Conservation (phyloP, 2,797 vertebrate genomes). For the Tokudaia muenninki region DNA sequence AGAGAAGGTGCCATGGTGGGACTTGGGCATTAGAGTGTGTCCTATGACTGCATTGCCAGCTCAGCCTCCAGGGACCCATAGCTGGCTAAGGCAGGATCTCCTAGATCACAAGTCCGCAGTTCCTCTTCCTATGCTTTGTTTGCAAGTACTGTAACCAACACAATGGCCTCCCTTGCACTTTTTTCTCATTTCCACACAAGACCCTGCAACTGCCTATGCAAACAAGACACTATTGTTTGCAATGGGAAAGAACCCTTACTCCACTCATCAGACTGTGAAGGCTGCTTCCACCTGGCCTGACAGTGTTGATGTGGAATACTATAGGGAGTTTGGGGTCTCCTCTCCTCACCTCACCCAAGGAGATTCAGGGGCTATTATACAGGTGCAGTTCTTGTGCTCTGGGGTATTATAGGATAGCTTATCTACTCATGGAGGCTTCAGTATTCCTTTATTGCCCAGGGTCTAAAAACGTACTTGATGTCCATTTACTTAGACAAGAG, state of each 20-base stretch:
- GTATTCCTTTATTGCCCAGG: too few species aligned
- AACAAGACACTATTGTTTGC: too few species aligned
- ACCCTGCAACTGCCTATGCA: neutral
- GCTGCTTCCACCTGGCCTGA: neutral
- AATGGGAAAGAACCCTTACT: too few species aligned
- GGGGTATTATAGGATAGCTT: neutral
- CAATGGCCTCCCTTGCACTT: neutral
- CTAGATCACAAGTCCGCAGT: fast-evolving
- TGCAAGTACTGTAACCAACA: too few species aligned
- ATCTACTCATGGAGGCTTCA: too few species aligned
- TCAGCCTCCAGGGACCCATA: fast-evolving
- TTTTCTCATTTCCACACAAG: fast-evolving
- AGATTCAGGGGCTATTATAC: too few species aligned
- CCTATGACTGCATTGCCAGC: fast-evolving
- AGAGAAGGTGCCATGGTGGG: neutral
- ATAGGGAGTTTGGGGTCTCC: neutral
- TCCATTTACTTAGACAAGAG: neutral
- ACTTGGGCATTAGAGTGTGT: neutral
- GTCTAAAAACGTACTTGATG: neutral
- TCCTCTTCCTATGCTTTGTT: neutral
- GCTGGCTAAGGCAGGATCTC: neutral
- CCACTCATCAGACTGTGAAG: neutral
- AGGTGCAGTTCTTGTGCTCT: neutral
- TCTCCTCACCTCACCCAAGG: too few species aligned
- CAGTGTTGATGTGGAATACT: neutral